phyloP scores from a whole-genome alignment of 2,888 invertebrate genomes.

The Drosophila formosana region DNA sequence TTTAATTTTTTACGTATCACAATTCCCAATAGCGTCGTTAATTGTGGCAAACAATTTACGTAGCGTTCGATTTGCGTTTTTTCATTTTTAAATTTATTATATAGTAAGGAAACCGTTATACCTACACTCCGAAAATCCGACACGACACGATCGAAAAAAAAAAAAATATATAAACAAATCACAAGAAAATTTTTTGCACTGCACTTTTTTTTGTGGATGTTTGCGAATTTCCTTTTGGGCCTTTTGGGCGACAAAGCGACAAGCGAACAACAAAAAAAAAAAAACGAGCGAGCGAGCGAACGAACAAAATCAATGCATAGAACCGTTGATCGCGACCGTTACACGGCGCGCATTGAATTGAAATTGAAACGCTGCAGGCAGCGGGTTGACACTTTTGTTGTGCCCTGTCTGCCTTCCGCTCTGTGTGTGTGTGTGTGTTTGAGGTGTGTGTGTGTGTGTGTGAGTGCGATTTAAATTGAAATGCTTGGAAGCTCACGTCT shows the following conservation, averaged over 20 bases:
- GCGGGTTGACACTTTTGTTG: slow-evolving; percentile 67
- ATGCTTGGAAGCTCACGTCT: slow-evolving; percentile 74
- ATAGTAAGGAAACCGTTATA: slow-evolving; percentile 12
- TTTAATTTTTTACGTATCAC: not conserved
- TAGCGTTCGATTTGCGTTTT: not conserved
- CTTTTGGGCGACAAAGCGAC: slow-evolving; percentile 6
- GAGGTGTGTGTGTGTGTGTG: slow-evolving; percentile 17
- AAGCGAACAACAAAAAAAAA: slow-evolving; percentile 4
- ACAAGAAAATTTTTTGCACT: slow-evolving; percentile 29
- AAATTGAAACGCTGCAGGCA: slow-evolving; percentile 73
- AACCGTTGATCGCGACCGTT: slow-evolving; percentile 64
- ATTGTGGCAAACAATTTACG: slow-evolving; percentile 38
- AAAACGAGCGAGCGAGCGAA: slow-evolving; percentile 5
- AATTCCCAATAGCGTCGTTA: not conserved
- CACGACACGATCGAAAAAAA: slow-evolving; percentile 6
- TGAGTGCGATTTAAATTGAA: slow-evolving; percentile 58
- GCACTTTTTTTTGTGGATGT: slow-evolving; percentile 16
- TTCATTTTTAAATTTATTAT: not conserved
- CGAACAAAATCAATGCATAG: slow-evolving; percentile 30
- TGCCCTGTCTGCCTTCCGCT: slow-evolving; percentile 28
- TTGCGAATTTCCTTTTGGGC: slow-evolving; percentile 9
- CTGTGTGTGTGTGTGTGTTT: slow-evolving; percentile 19
- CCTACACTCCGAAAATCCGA: slow-evolving; percentile 38
- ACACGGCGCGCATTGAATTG: slow-evolving; percentile 73
- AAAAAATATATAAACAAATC: slow-evolving; percentile 10